phyloP scores from a whole-genome alignment of 2,113 vertebrate species.

The Scortum barcoo region DNA sequence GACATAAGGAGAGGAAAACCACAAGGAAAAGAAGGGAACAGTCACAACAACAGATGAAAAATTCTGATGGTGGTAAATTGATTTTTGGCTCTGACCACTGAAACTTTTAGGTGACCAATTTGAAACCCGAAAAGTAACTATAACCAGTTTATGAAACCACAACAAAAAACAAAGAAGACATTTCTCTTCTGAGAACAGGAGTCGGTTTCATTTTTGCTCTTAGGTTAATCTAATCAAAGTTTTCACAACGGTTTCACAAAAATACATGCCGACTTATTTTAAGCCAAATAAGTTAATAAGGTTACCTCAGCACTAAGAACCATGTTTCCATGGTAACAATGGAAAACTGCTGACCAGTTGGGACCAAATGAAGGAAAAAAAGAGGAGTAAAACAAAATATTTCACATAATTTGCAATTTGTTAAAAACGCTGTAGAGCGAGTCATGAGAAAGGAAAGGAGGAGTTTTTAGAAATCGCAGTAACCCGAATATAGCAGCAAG shows the following conservation, averaged over 20 bases:
- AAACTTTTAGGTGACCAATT: neutral
- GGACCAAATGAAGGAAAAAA: too few species aligned
- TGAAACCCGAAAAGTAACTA: neutral
- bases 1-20: constrained; percentile 1
- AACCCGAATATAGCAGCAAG: neutral
- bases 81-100: neutral
- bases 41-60: neutral
- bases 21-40: constrained; percentile 6
- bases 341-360: too few species aligned
- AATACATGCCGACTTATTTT: too few species aligned
- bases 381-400: neutral
- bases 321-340: neutral
- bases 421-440: neutral
- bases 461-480: too few species aligned
- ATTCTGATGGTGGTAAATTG: neutral
- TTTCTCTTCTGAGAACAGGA: too few species aligned
- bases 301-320: too few species aligned
- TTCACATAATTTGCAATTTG: neutral
- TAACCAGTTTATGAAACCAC: neutral
- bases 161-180: neutral
- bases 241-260: too few species aligned
- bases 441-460: too few species aligned
- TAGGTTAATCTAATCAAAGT: too few species aligned
- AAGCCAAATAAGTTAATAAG: too few species aligned
- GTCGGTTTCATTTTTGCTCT: too few species aligned